Percentiles rank a stretch among this genome's conserved stretches.
These are phyloP conservation scores for Amazonetta brasiliensis DNA, from an alignment of 2,797 vertebrate species.

Conservation along the genomic window DNA sequence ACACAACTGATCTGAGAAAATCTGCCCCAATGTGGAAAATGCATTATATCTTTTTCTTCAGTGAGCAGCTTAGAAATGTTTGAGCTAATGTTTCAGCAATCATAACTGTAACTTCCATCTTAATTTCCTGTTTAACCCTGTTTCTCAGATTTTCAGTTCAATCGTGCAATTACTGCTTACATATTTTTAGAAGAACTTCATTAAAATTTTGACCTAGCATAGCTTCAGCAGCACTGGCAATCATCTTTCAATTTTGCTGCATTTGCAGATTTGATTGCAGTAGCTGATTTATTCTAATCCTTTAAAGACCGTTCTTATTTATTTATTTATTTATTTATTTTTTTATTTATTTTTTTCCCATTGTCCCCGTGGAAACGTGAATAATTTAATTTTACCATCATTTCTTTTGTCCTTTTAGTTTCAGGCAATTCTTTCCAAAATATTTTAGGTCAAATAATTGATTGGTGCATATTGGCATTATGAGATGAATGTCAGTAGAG, in stretches of 20 bases:
- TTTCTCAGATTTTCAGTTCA: not conserved
- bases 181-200: constrained; percentile 18
- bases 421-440: not conserved
- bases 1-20: not conserved
- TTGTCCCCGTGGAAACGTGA: not conserved
- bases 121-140: not conserved
- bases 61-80: not conserved
- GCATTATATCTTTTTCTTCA: not conserved
- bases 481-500: not conserved
- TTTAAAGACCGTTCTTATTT: not conserved
- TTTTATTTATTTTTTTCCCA: not conserved
- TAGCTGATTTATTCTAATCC: not conserved
- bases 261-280: constrained; percentile 25
- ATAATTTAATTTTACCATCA: not conserved
- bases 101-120: not conserved
- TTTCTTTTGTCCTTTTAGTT: not conserved
- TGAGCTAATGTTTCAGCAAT: not conserved
- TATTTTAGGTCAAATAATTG: not conserved
- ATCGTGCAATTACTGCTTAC: not conserved
- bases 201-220: not conserved
- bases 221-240: not conserved
- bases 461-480: not conserved
- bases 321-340: not conserved
- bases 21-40: not conserved
- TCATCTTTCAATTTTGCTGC: not conserved